Evolutionary conservation across 2,113 vertebrate genomes (phyloP), one percentile per base, ranked within the genome.

Genomic region (Heptranchias perlo): DNA sequence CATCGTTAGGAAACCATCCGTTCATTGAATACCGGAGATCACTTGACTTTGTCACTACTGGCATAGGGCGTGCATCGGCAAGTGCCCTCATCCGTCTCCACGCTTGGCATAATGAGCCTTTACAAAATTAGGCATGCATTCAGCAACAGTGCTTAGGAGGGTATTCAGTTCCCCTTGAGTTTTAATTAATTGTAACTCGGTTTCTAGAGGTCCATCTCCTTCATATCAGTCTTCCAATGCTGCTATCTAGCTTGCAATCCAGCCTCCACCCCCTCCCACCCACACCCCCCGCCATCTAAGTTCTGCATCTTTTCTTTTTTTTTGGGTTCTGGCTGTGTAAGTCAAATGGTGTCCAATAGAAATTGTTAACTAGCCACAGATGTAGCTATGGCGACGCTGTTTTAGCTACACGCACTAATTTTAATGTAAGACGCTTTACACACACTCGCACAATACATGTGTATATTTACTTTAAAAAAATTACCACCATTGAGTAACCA

Each of bases 151-250:
- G 91, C 23, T 91, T 54, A 91, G 47, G 4, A 52, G 52, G 87
- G 52, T 91, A 11, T 91, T 91, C 28, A 31, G 35, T 91, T 91
- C 49, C 52, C 49, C 28, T 35, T 91, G 87, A 91, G 44, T 87
- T 87, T 87, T 87, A 87, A 87, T 87, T 87, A 87, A 87, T 87
- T 87, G 52, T 52, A 87, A 8, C 52, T 87, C 84, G 5, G 44
- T 49, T 87, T 87, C 47, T 87, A 47, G 47, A 87, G 25, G 11
- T 67, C 64, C 64, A 95, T 67, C 64, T 94, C 92, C 58, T 8
- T 39, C 44, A 47, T 49, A 28, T 67, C 61, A 47, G 25, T 95
- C 64, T 49, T 67, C 64, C 62, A 95, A 49, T 47, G 64, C 39
- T 69, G 64, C 47, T 67, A 54, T 89, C 86, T 89, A 0, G 8